Conservation (phyloP, 2,888 invertebrate genomes). For the Nemurella pictetii region DNA sequence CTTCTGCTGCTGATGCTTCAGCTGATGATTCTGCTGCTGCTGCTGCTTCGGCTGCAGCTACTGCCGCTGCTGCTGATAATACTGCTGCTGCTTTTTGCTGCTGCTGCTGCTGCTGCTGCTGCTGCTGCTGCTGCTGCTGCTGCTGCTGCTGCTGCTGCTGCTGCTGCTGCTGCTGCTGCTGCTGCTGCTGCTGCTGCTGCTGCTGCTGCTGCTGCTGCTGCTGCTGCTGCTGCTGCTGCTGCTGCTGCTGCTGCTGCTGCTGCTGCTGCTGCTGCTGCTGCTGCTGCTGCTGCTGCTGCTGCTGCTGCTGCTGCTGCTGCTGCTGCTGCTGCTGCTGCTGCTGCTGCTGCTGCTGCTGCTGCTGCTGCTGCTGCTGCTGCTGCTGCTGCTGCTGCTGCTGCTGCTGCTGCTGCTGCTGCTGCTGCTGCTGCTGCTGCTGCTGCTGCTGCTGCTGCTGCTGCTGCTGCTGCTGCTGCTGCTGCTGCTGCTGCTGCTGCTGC, state of each 20-base stretch:
- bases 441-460: conserved; percentile 24
- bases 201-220: conserved; percentile 32
- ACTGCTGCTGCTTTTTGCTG: too few species aligned
- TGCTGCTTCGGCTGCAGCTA: too few species aligned
- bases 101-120: too few species aligned
- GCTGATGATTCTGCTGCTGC: too few species aligned
- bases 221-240: conserved; percentile 30
- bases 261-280: conserved; percentile 11
- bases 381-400: conserved; percentile 13
- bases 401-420: conserved; percentile 22
- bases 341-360: conserved; percentile 17
- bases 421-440: conserved; percentile 7
- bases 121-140: conserved; percentile 14
- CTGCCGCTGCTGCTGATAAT: too few species aligned
- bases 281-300: conserved; percentile 30
- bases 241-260: conserved; percentile 26
- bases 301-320: conserved; percentile 13
- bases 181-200: conserved; percentile 24
- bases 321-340: conserved; percentile 28
- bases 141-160: conserved; percentile 20
- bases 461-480: conserved; percentile 9
- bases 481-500: conserved; percentile 20
- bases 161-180: conserved; percentile 30
- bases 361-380: conserved; percentile 18
- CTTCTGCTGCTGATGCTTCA: too few species aligned